Base-by-base conservation (phyloP, 2,113 vertebrate species). In the Isurus oxyrinchus region DNA sequence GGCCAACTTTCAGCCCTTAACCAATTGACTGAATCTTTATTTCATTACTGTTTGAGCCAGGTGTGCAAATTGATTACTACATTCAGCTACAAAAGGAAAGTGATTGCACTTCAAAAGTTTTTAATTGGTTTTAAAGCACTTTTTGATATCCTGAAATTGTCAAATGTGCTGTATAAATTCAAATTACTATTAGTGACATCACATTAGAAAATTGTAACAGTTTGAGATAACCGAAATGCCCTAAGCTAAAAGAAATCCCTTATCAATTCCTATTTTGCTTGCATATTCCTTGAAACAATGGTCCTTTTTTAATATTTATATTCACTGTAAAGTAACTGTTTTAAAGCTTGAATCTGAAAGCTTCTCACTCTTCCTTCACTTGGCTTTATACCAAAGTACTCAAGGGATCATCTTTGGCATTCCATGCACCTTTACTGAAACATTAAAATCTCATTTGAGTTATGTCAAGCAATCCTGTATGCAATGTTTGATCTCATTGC, bases 401-500 rank as follows among this genome's bases (percentile, higher is more conserved):
- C 7, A 44, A 23, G 2, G 40, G 49, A 14, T 21, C 40, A 44
- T 21, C 40, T 84, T 84, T 84, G 81, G 81, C 40, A 84, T 44
- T 84, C 76, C 35, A 35, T 44, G n/a, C 59, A 94, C 35, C n/a
- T 94, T 94, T 44, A n/a, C 59, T 23, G 90, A 94, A 61, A 63
- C 27, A 66, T 94, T 94, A 66, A 94, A 94, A 63, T 35, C 57
- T 93, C 55, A 90, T 57, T 90, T 93, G 11, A 93, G 57, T 59
- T 93, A 59, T 61, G 31, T 16, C 88, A 59, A 59, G 31, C 87
- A 61, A 19, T 61, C 55, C 31, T 59, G 55, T 84, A n/a, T 88
- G 23, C 49, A 55, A 23, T 53, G 49, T 88, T 88, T 53, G 44
- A 53, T 88, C 49, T 90, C 25, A 57, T 94, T 63, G n/a, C 59